These are phyloP conservation scores for Schizopygopsis malacanthus DNA, from an alignment of 2,797 vertebrate genomes.

Conservation along the genomic window DNA sequence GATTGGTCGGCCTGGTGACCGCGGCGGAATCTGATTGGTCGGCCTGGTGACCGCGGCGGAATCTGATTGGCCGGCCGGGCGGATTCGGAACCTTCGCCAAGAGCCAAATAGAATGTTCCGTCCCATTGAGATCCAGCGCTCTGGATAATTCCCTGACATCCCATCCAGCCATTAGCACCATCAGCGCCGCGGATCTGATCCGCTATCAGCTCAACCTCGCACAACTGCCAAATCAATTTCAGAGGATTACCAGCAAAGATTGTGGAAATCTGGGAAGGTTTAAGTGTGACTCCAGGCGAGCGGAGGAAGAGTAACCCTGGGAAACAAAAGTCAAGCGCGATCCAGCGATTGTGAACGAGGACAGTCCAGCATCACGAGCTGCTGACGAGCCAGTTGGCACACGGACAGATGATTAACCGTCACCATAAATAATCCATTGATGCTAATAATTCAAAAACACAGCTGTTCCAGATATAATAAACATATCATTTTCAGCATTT, in stretches of 20 bases:
- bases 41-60: neutral
- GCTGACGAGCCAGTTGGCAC: conserved; percentile 60
- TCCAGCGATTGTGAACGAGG: conserved; percentile 34
- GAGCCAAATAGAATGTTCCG: conserved; percentile 38
- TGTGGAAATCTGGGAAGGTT: conserved; percentile 66
- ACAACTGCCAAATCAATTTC: conserved; percentile 68
- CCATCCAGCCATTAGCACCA: conserved; percentile 26
- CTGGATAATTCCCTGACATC: conserved; percentile 37
- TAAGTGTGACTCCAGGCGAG: conserved; percentile 58
- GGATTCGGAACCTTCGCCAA: neutral
- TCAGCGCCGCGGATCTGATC: conserved; percentile 16
- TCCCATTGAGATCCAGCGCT: conserved; percentile 31
- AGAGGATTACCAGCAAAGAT: conserved; percentile 67
- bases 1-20: conserved; percentile 47
- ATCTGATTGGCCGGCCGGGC: neutral
- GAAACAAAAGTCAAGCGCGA: conserved; percentile 28
- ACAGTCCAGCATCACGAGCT: conserved; percentile 53
- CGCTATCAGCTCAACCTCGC: conserved; percentile 7
- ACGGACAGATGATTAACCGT: conserved; percentile 62
- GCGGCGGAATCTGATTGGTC: neutral
- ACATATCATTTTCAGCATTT: neutral
- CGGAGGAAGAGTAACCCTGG: conserved; percentile 61
- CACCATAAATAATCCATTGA: conserved; percentile 68
- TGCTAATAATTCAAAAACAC: conserved; percentile 61
- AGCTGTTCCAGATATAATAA: neutral